Conservation (phyloP, 2,113 vertebrate genomes). For the Rhinogobius similis region DNA sequence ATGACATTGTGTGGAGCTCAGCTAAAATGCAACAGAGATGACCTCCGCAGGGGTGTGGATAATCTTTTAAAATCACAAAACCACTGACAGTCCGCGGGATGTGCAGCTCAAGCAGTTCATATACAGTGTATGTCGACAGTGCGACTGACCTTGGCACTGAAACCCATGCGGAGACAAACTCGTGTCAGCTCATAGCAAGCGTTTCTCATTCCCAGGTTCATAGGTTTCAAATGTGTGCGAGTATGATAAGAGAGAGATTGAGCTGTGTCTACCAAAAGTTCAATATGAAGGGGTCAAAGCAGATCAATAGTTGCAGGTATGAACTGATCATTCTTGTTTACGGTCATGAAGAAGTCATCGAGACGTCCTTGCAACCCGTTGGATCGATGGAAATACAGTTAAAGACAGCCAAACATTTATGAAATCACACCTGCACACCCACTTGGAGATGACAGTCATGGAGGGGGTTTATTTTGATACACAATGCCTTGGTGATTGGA, state of each 20-base stretch:
- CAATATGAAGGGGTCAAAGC: constrained; percentile 47
- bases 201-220: constrained; percentile 9
- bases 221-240: constrained; percentile 36
- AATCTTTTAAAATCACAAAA: constrained; percentile 44
- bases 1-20: constrained; percentile 42
- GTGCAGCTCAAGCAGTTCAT: constrained; percentile 33
- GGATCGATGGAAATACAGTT: constrained; percentile 68
- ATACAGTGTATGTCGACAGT: constrained; percentile 5
- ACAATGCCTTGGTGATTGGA: neutral
- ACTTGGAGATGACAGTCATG: constrained; percentile 44
- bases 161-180: constrained; percentile 28
- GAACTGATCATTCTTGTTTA: constrained; percentile 62
- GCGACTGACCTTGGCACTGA: constrained; percentile 41
- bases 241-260: constrained; percentile 59
- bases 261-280: constrained; percentile 44
- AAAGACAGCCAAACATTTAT: constrained; percentile 48
- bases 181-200: constrained; percentile 12
- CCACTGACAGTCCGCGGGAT: neutral
- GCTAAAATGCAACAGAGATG: constrained; percentile 41
- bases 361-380: constrained; percentile 43
- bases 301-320: constrained; percentile 57
- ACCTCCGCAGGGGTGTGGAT: constrained; percentile 25
- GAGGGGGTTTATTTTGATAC: constrained; percentile 30
- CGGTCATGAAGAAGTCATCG: constrained; percentile 51
- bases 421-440: constrained; percentile 13